Evolutionary conservation across 2,888 invertebrate species (phyloP), one percentile per base, ranked within the genome.

Genomic region (Drosophila histrio): DNA sequence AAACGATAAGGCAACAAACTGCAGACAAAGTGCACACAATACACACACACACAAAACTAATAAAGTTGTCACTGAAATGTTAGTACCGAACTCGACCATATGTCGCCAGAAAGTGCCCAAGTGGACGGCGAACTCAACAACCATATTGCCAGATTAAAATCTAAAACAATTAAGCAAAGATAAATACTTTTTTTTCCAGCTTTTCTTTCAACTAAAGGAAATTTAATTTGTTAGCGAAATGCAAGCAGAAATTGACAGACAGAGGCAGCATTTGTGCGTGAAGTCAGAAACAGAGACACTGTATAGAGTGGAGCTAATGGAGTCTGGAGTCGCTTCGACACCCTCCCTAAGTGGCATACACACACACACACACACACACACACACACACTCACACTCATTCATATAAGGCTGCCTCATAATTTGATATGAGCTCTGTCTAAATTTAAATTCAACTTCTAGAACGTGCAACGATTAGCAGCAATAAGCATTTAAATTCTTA

Each of bases 101-200:
- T 87, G 87, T 77, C 66, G 80, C 67, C 64, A 30, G 41, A 28
- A 22, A 24, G 56, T 7, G 5, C 6, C 26, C 44, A 44, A 44
- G 44, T 44, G 28, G 44, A 19, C 41, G 43, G 46, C 15, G 32
- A 34, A 36, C 34, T 13, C 11, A 46, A 44, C 44, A 61, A 57
- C 44, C 72, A 71, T 64, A 79, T 72, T 75, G 79, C 53, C 68
- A 77, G 89, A 89, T 87, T 79, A 82, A 83, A 77, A 89, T 87
- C 86, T 78, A 76, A 89, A 84, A 72, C 84, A 89, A 88, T 89
- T 88, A 88, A 79, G 64, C 64, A 65, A 69, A 77, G 75, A 86
- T 77, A 88, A 82, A 86, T 39, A 76, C 36, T 75, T 34, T 53
- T 32, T 30, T 41, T 36, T 15, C 34, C 32, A n/a, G 50, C 38